Conservation (phyloP, 2,113 vertebrate genomes). For the Platichthys stellatus region DNA sequence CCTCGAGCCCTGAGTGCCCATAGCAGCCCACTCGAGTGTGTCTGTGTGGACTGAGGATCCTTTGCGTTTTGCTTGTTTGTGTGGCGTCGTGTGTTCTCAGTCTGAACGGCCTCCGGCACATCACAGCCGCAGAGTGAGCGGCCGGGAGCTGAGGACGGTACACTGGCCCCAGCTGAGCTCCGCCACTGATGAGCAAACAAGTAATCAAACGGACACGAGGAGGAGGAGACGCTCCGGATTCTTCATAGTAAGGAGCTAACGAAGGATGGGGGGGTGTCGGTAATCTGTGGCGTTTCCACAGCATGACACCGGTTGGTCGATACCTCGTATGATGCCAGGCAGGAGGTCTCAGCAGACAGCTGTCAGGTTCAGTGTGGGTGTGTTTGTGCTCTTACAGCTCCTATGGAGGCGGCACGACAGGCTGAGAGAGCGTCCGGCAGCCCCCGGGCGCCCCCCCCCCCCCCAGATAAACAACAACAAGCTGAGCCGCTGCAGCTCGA, state of each 20-base stretch:
- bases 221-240: conserved; percentile 38
- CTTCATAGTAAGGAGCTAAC: conserved; percentile 49
- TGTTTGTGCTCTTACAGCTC: not conserved
- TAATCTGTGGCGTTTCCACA: conserved; percentile 22
- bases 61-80: conserved; percentile 21
- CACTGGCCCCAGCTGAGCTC: conserved; percentile 70
- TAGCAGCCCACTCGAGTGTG: conserved; percentile 12
- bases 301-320: not conserved
- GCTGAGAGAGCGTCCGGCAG: conserved; percentile 19
- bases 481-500: conserved; percentile 21
- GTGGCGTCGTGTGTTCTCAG: conserved; percentile 36
- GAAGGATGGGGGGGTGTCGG: conserved; percentile 16
- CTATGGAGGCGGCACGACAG: too few species aligned
- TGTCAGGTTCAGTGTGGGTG: conserved; percentile 3
- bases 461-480: conserved; percentile 25
- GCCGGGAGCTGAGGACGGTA: conserved; percentile 36
- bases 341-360: conserved; percentile 30
- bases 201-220: conserved; percentile 69
- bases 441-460: too few species aligned
- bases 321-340: conserved; percentile 17
- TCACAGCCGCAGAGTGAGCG: conserved; percentile 23
- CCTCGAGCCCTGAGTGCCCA: conserved; percentile 4
- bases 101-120: conserved; percentile 51
- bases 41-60: conserved; percentile 8
- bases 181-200: conserved; percentile 63